Base-by-base conservation (phyloP, 1,140 invertebrate genomes). In the Saxidomus purpurata region DNA sequence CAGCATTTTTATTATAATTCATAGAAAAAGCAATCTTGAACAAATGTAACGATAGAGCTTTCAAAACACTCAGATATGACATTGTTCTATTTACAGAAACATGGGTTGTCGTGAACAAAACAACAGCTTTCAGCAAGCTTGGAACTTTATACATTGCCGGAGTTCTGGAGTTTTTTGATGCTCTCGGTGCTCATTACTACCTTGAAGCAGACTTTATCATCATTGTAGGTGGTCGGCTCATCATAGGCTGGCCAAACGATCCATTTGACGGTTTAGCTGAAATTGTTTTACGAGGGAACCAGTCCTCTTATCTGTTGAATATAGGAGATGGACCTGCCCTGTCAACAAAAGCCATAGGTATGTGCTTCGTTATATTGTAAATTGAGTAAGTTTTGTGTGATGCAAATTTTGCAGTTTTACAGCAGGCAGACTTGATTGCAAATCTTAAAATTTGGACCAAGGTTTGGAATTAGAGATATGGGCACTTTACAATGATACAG, bases 281-380 rank as follows among this genome's bases (percentile, higher is more conserved):
- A 0, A 93, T 95, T 61, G 88, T 87, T 13, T 90, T 95, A 11
- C 77, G 90, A 8, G 95, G 95, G 36, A 86, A 90, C 61, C 91
- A 93, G 31, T 52, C 77, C 13, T 91, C 93, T 19, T 36, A 90
- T 22, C 59, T 90, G 22, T 59, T 90, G 22, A 34, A 84, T 2
- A 28, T 47, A 40, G 69, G 74, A 31, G 87, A 89, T 77, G 94
- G 93, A 0, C 91, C 93, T 13, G 82, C 76, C 25, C 34, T 95
- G 11, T 93, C 93, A 11, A 47, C 94, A 22, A 95, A 94, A 84
- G 93, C 93, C 34, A 90, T 94, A 47, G 94, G 94, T 94, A 63
- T 82, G 71, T 67, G 11, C 6, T 31, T 61, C 4, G 8, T 61
- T n/a, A 22, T 22, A 61, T 9, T 47, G 8, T 47, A 9, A 47